Conservation (phyloP, 2,888 invertebrate species). For the Glaucopsyche alexis region DNA sequence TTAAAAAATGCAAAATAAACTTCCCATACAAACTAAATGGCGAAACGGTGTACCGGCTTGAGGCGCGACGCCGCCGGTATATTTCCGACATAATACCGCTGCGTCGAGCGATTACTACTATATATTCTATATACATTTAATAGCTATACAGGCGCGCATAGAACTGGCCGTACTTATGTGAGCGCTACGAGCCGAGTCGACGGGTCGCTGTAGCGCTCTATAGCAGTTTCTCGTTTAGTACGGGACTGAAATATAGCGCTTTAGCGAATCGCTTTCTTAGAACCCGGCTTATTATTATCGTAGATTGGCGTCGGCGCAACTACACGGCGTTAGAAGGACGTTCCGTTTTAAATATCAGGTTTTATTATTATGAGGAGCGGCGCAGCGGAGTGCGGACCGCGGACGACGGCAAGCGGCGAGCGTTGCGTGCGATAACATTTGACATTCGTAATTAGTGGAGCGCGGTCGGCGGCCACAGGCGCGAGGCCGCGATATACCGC, state of each 20-base stretch:
- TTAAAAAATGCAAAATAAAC: constrained; percentile 72
- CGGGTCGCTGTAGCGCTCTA: constrained; percentile 66
- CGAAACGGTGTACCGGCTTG: constrained; percentile 71
- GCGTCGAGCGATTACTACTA: constrained; percentile 81
- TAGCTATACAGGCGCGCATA: constrained; percentile 81
- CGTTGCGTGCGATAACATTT: constrained; percentile 80
- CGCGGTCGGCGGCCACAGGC: constrained; percentile 62
- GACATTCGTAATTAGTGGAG: constrained; percentile 79
- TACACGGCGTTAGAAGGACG: constrained; percentile 81
- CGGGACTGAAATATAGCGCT: constrained; percentile 55
- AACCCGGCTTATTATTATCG: constrained; percentile 79
- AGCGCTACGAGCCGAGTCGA: constrained; percentile 65
- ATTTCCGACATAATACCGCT: constrained; percentile 81
- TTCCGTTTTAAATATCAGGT: constrained; percentile 81
- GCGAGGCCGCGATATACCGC: constrained; percentile 49
- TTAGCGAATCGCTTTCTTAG: constrained; percentile 59
- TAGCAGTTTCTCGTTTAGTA: constrained; percentile 50
- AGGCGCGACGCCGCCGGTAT: constrained; percentile 77
- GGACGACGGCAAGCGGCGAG: constrained; percentile 71
- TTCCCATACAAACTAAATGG: constrained; percentile 79
- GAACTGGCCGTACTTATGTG: constrained; percentile 81
- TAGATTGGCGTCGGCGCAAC: constrained; percentile 81
- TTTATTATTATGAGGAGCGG: constrained; percentile 81
- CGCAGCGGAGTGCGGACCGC: constrained; percentile 79
- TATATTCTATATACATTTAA: constrained; percentile 81